Evolutionary conservation across 2,888 invertebrate genomes (phyloP).

Genomic region (Linyphia triangularis): DNA sequence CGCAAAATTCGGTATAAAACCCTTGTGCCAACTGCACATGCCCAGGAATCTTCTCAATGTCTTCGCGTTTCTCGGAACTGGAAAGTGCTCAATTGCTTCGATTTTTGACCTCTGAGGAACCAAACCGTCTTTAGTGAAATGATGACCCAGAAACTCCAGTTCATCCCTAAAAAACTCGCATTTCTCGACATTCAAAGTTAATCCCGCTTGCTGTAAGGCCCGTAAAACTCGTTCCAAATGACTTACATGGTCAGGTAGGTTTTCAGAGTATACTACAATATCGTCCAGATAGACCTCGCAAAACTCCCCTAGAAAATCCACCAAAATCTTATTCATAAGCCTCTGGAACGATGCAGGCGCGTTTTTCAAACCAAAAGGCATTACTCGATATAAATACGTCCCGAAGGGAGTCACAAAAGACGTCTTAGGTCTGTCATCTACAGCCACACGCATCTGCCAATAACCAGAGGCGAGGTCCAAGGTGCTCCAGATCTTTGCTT

Average conservation of each 20-base stretch:
- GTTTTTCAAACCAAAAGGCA: neutral
- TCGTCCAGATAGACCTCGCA: neutral
- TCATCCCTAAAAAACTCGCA: neutral
- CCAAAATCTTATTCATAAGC: neutral
- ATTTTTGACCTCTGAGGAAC: neutral
- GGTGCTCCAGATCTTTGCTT: neutral
- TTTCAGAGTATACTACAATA: neutral
- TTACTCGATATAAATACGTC: neutral
- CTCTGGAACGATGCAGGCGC: neutral
- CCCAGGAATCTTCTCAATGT: neutral
- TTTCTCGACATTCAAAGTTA: neutral
- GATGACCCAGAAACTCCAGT: neutral
- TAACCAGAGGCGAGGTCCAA: neutral
- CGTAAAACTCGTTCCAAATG: neutral
- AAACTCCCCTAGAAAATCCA: neutral
- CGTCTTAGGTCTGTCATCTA: neutral
- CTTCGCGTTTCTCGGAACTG: neutral
- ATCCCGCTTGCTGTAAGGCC: neutral
- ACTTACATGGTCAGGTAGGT: neutral
- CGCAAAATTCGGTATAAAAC: neutral
- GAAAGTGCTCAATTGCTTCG: neutral
- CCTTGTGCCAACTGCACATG: neutral
- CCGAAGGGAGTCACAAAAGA: neutral
- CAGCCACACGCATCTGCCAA: neutral
- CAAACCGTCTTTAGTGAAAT: neutral